A percentile compares a stretch with the other conserved stretches of the same genome.
These are phyloP conservation scores for Mycogona germanica DNA, from an alignment of 2,888 invertebrate species.

Conservation along the genomic window DNA sequence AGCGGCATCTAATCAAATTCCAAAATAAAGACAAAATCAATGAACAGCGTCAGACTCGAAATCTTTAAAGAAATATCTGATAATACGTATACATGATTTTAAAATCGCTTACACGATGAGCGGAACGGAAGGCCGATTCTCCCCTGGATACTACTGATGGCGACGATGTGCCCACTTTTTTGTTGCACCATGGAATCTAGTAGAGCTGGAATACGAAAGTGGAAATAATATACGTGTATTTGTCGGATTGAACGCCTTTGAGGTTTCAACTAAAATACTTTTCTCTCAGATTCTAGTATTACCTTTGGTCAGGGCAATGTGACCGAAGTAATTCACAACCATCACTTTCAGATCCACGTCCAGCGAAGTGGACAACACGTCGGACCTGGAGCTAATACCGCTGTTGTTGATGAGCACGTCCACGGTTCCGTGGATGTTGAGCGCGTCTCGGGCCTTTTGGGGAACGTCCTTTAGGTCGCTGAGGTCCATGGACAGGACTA, in stretches of 20 bases:
- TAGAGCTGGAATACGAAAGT: slow-evolving; percentile 64
- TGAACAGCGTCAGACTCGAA: background rate
- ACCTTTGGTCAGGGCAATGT: slow-evolving; percentile 85
- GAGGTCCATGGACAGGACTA: slow-evolving; percentile 61
- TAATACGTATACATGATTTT: too few species aligned
- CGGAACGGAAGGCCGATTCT: slow-evolving; percentile 72
- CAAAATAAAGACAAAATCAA: too few species aligned
- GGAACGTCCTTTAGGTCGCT: slow-evolving; percentile 52
- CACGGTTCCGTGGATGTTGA: slow-evolving; percentile 56
- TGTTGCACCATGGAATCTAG: slow-evolving; percentile 67
- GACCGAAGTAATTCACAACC: slow-evolving; percentile 89
- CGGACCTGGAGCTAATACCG: slow-evolving; percentile 62
- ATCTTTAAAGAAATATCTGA: too few species aligned
- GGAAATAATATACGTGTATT: slow-evolving; percentile 19
- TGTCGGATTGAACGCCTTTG: too few species aligned
- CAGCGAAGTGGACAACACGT: slow-evolving; percentile 55
- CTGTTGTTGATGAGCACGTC: slow-evolving; percentile 90
- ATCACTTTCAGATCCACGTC: slow-evolving; percentile 79
- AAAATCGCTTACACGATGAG: slow-evolving; percentile 40
- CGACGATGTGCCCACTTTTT: slow-evolving; percentile 67
- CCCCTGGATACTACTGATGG: slow-evolving; percentile 87
- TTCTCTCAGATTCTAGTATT: slow-evolving; percentile 23
- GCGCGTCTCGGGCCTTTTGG: slow-evolving; percentile 48
- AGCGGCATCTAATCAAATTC: slow-evolving; percentile 48
- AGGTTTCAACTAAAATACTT: too few species aligned